Evolutionary conservation across 2,797 vertebrate species (phyloP), one percentile per base, ranked within the genome.

Genomic region (Smutsia temminckii): DNA sequence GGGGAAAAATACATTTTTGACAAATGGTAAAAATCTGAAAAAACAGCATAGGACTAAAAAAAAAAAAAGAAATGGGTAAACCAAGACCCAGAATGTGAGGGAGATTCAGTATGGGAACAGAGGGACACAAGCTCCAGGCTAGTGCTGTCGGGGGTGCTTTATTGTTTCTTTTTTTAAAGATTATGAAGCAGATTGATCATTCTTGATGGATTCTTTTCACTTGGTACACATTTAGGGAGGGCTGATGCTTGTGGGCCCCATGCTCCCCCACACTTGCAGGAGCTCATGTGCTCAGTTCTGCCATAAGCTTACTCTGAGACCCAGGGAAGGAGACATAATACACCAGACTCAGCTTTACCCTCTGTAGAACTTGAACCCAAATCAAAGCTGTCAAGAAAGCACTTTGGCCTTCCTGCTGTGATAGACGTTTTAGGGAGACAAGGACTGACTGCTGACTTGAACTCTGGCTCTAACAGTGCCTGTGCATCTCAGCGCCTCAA

Each of bases 21-120:
- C 51, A 92, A 91, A 81, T 78, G 55, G 79, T 94, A 89, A 75
- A 93, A 90, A 83, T 92, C 29, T 91, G 34, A 42, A 95, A 80
- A 93, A 71, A 81, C 51, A 53, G 78, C 84, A 63, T 80, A 40
- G 27, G 42, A 12, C n/a, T 53, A 3, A 34, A 78, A 61, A 10
- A 20, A 14, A 20, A 32, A 55, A 25, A 8, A 32, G 14, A 37
- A 59, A 51, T 85, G 46, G 59, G 34, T 3, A 46, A 96, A 78
- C 8, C 59, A 93, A 72, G 40, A 66, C 32, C 72, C 77, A 93
- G 81, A 89, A 55, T 68, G 18, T 49, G 18, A 93, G n/a, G 32
- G 8, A 20, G 21, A 10, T 63, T 90, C 29, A 66, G 3, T 11
- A 25, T 42, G 32, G n/a, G 5, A 32, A 40, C 46, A 69, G 13